Base-by-base conservation (phyloP, 92 coral and sea anemone species). In the Pocillopora meandrina region DNA sequence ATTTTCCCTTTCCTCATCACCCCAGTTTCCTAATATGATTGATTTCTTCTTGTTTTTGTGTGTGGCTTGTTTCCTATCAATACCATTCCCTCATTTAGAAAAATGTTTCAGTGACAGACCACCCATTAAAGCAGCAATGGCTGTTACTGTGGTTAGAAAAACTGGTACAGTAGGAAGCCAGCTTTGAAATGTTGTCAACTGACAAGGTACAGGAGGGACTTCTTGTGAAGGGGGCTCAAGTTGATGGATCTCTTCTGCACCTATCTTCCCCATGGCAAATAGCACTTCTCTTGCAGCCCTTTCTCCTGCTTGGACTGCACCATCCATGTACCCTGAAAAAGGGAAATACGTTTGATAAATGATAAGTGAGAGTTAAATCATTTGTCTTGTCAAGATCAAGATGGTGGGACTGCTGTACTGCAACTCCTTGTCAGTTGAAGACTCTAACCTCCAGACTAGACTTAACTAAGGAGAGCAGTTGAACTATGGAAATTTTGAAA, bases 231-330 rank as follows among this genome's bases (percentile, higher is more conserved):
- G 92, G n/a, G 98, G 98, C 65, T 96, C 98, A 18, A 66, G 84
- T 82, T 94, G 99, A 57, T 91, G 82, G 78, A 94, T 86, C 23
- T 89, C 95, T 16, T 89, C 87, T 31, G 84, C 76, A 1, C 95
- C 68, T 21, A 96, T 96, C 82, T 91, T 92, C 20, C 93, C 95
- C 99, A 96, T 94, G 11, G 93, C 89, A 78, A 86, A 84, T 18
- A 96, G 93, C 36, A 96, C 97, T 77, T 96, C 98, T 79, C 99
- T 81, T n/a, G 99, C 99, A 23, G 99, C 98, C 68, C 99, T 92
- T 61, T 96, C 99, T 1, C 99, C 99, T 36, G 99, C 95, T 42
- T 96, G 96, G 1, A 96, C 99, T 12, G 99, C 99, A 14, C 99
- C 99, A 84, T 94, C 93, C 99, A 96, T 96, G 84, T 94, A 96